Base-by-base conservation (phyloP, 2,113 vertebrate species). In the Collichthys lucidus region DNA sequence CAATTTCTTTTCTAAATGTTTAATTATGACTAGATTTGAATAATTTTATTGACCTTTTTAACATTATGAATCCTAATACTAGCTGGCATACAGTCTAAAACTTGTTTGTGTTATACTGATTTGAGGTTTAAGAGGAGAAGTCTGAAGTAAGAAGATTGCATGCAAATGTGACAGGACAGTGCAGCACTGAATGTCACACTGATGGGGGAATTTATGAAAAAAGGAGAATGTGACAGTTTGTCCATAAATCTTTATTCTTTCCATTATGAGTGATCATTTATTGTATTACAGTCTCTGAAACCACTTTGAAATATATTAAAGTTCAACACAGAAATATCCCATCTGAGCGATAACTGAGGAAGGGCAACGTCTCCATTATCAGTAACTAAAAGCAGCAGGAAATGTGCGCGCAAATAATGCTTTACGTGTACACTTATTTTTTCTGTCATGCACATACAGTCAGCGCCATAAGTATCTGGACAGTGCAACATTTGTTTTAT, bases 201-300 rank as follows among this genome's bases (percentile, higher is more conserved):
- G n/a, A 26, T 11, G 9, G 55, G 22, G 20, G 1, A 26, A 14
- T 11, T 47, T 16, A 7, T 29, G 14, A 55, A 47, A 62, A n/a
- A 74, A 64, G 0, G 14, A 6, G 47, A 55, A 24, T 16, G 7
- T 47, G 26, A 61, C 16, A 35, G 31, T 55, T 55, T 59, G 60
- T 84, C 44, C 42, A 90, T 87, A 86, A 85, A 84, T 79, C 82
- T 93, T 91, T 91, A 86, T 90, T 93, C 47, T 86, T 75, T 86
- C 35, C 50, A 68, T 79, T 79, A 89, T 91, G 82, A 77, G 85
- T 87, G 79, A 86, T 91, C 44, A 81, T 84, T 81, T 75, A 65
- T 81, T 84, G 83, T 77, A 88, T 79, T 86, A 80, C 49, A 64
- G 74, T 86, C 79, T 88, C 59, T 77, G 74, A 86, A 88, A 82